These are phyloP conservation scores for Hirudinaria manillensis DNA, from an alignment of 2,888 invertebrate genomes.

Conservation along the genomic window DNA sequence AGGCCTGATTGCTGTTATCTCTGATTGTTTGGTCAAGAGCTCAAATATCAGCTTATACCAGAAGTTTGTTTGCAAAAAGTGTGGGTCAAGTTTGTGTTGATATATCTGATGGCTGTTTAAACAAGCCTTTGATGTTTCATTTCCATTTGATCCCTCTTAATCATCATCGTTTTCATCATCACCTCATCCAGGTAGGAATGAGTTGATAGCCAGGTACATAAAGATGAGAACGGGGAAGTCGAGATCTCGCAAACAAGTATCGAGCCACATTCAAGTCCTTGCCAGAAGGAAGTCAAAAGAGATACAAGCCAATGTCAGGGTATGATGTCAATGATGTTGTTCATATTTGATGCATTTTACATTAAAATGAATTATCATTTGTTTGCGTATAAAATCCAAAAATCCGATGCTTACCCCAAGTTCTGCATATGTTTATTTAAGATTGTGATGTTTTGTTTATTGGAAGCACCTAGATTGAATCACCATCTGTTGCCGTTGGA, in stretches of 20 bases:
- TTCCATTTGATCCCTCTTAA: background rate
- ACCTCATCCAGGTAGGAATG: constrained; percentile 74
- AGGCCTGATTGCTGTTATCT: background rate
- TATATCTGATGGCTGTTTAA: too few relatives aligned
- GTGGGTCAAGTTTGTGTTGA: too few relatives aligned
- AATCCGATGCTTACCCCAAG: too few relatives aligned
- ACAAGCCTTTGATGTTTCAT: background rate
- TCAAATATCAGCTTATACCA: too few relatives aligned
- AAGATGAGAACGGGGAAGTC: constrained; percentile 99
- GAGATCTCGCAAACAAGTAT: constrained; percentile 98
- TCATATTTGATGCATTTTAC: background rate
- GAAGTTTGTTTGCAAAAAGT: too few relatives aligned
- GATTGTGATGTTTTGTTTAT: too few relatives aligned
- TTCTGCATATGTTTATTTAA: too few relatives aligned
- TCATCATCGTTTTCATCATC: too few relatives aligned
- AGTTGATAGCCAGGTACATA: constrained; percentile 98
- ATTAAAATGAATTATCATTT: background rate
- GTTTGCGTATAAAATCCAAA: too few relatives aligned
- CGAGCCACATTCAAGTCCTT: constrained; percentile 98
- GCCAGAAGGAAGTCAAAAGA: constrained; percentile 96
- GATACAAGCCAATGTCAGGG: constrained; percentile 45
- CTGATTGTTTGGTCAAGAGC: too few relatives aligned
- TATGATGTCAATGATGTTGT: constrained; percentile 10
- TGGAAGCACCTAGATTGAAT: too few relatives aligned
- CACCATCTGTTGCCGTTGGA: too few relatives aligned